A percentile compares a stretch with the other conserved stretches of the same genome.
Conservation (phyloP, 2,888 invertebrate genomes). For the Priocnemis perturbator region DNA sequence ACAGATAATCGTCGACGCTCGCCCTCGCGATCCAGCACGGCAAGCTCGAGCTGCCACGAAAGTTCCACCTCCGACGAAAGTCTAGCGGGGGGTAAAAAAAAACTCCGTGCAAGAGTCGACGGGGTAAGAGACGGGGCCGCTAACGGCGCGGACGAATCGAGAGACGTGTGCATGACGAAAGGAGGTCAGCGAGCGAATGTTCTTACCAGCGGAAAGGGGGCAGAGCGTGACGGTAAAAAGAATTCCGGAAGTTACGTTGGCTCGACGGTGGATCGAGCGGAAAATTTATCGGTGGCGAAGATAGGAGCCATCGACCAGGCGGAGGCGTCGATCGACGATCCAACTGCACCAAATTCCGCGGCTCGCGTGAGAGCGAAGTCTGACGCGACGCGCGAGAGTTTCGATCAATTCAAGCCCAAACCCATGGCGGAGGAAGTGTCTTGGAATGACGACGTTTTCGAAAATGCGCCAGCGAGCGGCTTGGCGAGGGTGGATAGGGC, state of each 20-base stretch:
- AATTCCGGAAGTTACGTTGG: background rate
- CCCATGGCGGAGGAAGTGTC: no score
- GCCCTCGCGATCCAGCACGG: no score
- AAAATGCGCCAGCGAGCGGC: no score
- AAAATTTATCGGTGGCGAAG: background rate
- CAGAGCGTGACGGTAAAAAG: background rate
- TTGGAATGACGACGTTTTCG: no score
- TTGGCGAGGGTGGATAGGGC: no score
- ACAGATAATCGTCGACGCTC: background rate
- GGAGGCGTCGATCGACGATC: background rate
- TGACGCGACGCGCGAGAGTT: no score
- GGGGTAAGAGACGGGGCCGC: conserved; percentile 1
- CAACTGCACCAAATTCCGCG: no score
- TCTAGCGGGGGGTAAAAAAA: conserved; percentile 56
- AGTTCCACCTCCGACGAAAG: conserved; percentile 36
- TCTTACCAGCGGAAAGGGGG: background rate
- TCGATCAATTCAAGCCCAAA: background rate
- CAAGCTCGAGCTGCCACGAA: background rate
- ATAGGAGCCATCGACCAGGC: background rate
- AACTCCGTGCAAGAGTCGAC: conserved; percentile 51
- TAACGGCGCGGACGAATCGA: background rate
- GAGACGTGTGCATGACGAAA: background rate
- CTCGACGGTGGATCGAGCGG: background rate
- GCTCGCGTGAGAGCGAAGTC: background rate
- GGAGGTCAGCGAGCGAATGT: background rate